phyloP scores from a whole-genome alignment of 2,888 invertebrate genomes.

The Phortica magna region DNA sequence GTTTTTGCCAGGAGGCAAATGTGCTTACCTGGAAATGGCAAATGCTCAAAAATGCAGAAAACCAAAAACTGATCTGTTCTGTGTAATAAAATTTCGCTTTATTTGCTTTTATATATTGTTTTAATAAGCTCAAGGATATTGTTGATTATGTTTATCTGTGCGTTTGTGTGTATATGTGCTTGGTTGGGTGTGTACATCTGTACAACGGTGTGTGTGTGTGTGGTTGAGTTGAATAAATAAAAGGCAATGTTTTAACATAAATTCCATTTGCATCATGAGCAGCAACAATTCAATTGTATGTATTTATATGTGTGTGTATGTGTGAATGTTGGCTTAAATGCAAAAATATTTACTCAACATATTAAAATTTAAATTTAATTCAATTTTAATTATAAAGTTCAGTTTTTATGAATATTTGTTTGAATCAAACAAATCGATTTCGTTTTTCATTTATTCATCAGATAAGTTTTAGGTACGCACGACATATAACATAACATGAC shows the following conservation, averaged over 20 bases:
- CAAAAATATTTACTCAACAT: conserved; percentile 22
- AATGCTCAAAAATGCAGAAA: neutral
- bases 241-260: neutral
- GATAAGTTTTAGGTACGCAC: neutral
- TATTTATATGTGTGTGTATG: neutral
- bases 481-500: too few species aligned
- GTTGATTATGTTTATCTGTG: neutral
- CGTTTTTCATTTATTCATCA: neutral
- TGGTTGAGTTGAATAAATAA: neutral
- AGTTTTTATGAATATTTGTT: neutral
- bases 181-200: neutral
- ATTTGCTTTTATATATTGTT: conserved; percentile 11
- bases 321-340: neutral
- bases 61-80: neutral
- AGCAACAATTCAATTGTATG: neutral
- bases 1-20: neutral
- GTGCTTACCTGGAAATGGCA: neutral
- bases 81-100: neutral
- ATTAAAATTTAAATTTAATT: conserved; percentile 19
- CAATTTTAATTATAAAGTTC: neutral
- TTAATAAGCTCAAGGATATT: conserved; percentile 29
- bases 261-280: neutral
- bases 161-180: neutral
- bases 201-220: neutral
- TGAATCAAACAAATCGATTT: neutral